Conservation (phyloP, 2,888 invertebrate species). For the Rhogogaster chlorosoma region DNA sequence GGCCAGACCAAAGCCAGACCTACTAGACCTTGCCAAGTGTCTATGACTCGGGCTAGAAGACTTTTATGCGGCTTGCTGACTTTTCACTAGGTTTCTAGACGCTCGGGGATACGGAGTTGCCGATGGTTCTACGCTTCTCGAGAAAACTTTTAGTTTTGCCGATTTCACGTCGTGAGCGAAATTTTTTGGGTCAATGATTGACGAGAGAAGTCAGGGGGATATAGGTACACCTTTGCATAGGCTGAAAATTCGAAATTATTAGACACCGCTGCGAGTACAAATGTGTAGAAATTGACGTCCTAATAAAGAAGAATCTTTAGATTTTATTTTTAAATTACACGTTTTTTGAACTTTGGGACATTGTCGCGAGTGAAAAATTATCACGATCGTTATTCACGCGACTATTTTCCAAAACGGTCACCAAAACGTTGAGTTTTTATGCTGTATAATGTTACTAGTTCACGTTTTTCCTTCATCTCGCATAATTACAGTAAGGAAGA, state of each 20-base stretch:
- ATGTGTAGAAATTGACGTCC: not conserved
- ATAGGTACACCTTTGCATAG: no score
- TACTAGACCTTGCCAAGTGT: slow-evolving; percentile 37
- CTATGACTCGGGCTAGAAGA: slow-evolving; percentile 27
- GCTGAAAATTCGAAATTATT: no score
- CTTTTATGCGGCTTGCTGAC: slow-evolving; percentile 2
- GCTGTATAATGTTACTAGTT: no score
- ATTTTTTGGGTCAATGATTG: no score
- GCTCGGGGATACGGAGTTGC: not conserved
- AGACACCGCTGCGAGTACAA: no score
- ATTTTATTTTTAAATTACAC: not conserved
- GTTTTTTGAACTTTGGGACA: not conserved
- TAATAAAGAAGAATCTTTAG: not conserved
- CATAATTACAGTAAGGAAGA: not conserved
- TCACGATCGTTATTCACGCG: not conserved
- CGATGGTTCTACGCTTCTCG: not conserved
- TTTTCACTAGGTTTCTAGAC: not conserved
- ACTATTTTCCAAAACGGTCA: not conserved
- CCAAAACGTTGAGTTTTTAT: not conserved
- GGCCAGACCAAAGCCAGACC: slow-evolving; percentile 47
- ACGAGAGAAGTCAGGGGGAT: no score
- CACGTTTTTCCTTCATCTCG: not conserved
- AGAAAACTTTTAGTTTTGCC: not conserved
- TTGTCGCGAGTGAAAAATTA: no score
- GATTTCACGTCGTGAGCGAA: no score